Evolutionary conservation across 1,140 invertebrate genomes (phyloP), one percentile per base, ranked within the genome.

Genomic region (Phortica variegata): DNA sequence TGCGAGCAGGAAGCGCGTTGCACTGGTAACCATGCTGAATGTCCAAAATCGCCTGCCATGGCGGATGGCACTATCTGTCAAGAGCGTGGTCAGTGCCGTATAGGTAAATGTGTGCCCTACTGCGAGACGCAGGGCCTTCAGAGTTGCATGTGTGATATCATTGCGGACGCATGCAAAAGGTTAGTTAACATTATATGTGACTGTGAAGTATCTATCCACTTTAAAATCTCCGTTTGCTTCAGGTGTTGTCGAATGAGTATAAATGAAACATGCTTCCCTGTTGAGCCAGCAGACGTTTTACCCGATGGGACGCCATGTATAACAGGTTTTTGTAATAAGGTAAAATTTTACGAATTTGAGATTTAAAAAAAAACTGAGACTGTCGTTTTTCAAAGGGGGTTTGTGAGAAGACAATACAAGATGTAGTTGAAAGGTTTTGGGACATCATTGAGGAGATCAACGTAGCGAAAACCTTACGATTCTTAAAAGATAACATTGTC

Each of bases 361-460:
- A 3, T 8, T 6, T 34, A n/a, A 34, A 34, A 34, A 13, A 29
- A 13, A 19, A 46, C 8, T 15, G 9, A 13, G 13, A 36, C 13
- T 34, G 3, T 21, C 23, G 16, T 42, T 57, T 36, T 49, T 76
- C 77, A 3, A 60, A 93, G 89, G 91, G 92, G n/a, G 81, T 89
- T 2, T 96, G 93, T 73, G 90, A 95, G 68, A 93, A 95, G 77
- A 95, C 92, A 2, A 90, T 95, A 52, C 91, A 95, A 77, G 92
- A 96, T 71, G 91, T 96, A 9, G 91, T 96, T 4, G 91, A 95
- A 77, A 82, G 93, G 41, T 94, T 96, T 75, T 96, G 93, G 93
- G 92, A 95, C 70, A 94, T 96, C 19, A 95, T 97, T 41, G 93
- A 96, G 77, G 93, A 95, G 62, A 95, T 95, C 26, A 95, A 94